These are phyloP conservation scores for Callocephalon fimbriatum DNA, from an alignment of 2,113 vertebrate genomes.

Conservation along the genomic window DNA sequence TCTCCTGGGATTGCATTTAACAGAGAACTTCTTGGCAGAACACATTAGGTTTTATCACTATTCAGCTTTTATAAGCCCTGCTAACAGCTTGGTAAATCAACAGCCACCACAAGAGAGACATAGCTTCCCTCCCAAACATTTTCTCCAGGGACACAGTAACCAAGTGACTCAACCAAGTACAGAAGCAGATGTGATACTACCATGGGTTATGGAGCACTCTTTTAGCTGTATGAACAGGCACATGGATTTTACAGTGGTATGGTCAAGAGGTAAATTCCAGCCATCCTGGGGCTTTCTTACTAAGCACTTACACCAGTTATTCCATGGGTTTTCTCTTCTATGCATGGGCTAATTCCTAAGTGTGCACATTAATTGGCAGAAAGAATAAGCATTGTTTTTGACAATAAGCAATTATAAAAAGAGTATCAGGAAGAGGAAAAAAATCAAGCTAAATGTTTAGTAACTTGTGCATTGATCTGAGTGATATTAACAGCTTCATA, in stretches of 20 bases:
- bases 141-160: neutral
- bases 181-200: neutral
- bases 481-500: neutral
- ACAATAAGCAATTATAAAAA: neutral
- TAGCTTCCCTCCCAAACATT: neutral
- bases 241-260: neutral
- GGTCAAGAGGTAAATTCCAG: neutral
- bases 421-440: neutral
- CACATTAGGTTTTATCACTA: neutral
- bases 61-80: neutral
- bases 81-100: neutral
- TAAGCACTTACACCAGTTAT: neutral
- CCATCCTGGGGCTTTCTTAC: neutral
- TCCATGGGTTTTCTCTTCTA: neutral
- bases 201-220: neutral
- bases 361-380: neutral
- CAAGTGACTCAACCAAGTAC: neutral
- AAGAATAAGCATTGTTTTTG: neutral
- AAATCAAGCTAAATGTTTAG: neutral
- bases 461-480: neutral
- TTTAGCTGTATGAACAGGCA: neutral
- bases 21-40: neutral
- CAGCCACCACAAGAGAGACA: neutral
- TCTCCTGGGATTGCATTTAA: neutral
- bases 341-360: neutral